Percentiles rank a stretch among this genome's conserved stretches.
phyloP scores from a whole-genome alignment of 2,888 invertebrate species.

The Xanthia togata region DNA sequence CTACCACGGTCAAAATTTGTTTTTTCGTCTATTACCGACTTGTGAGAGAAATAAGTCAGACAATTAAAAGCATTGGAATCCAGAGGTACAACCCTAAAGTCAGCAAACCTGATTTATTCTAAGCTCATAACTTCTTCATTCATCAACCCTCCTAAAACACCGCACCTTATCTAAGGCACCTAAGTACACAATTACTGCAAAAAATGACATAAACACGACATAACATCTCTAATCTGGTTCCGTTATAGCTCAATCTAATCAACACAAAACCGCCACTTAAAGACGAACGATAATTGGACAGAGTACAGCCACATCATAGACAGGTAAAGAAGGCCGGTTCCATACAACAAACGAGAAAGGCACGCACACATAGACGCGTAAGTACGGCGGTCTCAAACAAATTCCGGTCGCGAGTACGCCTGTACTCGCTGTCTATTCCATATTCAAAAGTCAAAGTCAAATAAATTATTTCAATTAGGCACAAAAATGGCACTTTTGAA shows the following conservation, averaged over 20 bases:
- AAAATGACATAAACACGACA: constrained; percentile 41
- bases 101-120: background rate
- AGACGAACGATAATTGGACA: constrained; percentile 34
- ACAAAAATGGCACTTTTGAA: too few species aligned
- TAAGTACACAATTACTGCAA: constrained; percentile 23
- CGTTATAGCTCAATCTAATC: constrained; percentile 62
- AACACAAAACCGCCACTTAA: constrained; percentile 43
- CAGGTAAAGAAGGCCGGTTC: background rate
- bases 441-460: too few species aligned
- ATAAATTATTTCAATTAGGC: too few species aligned
- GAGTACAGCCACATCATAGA: background rate
- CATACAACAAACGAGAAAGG: background rate
- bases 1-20: too few species aligned
- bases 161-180: background rate
- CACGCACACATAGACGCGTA: background rate
- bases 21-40: too few species aligned
- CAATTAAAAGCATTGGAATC: background rate
- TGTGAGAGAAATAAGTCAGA: too few species aligned
- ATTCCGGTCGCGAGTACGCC: background rate
- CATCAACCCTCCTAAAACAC: background rate
- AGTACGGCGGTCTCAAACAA: background rate
- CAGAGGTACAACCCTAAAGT: background rate
- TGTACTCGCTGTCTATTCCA: background rate
- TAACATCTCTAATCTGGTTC: constrained; percentile 45
- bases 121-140: background rate